A percentile compares a stretch with the other conserved stretches of the same genome.
These are phyloP conservation scores for Chlamydotis undulata DNA, from an alignment of 2,113 vertebrate species.

Conservation along the genomic window DNA sequence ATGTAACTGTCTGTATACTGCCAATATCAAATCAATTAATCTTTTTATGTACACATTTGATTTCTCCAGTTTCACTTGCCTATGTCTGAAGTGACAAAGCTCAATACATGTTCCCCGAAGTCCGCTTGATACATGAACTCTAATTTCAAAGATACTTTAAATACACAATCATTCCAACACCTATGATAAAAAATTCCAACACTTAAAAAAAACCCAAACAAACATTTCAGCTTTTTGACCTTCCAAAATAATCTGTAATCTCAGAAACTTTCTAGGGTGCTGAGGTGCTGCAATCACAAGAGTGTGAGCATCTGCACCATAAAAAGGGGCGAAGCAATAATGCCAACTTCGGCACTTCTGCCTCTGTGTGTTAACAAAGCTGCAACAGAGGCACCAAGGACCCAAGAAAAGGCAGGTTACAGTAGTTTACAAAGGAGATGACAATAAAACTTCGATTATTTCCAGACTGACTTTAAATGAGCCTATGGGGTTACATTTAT, in stretches of 20 bases:
- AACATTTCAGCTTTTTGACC: not conserved
- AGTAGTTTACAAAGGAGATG: not conserved
- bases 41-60: not conserved
- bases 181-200: not conserved
- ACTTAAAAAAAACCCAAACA: not conserved
- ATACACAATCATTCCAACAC: not conserved
- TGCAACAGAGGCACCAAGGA: not conserved
- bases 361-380: not conserved
- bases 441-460: not conserved
- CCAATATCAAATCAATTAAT: not conserved
- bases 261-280: not conserved
- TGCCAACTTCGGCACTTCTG: not conserved
- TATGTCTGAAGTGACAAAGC: not conserved
- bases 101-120: not conserved
- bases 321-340: not conserved
- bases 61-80: not conserved
- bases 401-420: not conserved
- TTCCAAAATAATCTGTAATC: not conserved
- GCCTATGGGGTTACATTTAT: not conserved
- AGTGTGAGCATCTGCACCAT: not conserved
- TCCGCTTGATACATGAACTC: not conserved
- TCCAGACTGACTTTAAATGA: not conserved
- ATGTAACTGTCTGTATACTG: not conserved
- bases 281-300: not conserved
- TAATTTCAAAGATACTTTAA: not conserved